Conservation (phyloP, 2,113 vertebrate species). For the Loxodonta africana region DNA sequence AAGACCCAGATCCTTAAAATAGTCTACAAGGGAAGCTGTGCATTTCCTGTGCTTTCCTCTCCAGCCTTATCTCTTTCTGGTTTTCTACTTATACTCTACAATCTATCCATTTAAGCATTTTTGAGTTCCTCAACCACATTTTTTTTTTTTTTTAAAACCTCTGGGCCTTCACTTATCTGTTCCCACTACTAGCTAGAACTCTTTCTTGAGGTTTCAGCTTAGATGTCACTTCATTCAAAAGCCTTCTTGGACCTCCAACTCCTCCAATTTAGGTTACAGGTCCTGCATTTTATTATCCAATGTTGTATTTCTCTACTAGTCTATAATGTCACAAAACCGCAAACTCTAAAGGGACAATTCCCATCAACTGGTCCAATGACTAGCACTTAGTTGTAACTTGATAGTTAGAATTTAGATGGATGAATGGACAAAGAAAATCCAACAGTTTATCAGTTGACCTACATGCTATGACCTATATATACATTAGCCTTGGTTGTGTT, state of each 20-base stretch:
- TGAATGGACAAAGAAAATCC: neutral
- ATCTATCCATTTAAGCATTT: neutral
- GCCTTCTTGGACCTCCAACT: neutral
- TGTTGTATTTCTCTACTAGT: conserved; percentile 1
- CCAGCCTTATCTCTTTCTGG: neutral
- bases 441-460: neutral
- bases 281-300: neutral
- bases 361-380: neutral
- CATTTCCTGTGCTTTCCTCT: neutral
- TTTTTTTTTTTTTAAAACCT: neutral
- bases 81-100: neutral
- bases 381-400: neutral
- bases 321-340: neutral
- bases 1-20: neutral
- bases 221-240: conserved; percentile 5
- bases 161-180: neutral
- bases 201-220: neutral
- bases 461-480: neutral
- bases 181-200: neutral
- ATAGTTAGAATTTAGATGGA: neutral
- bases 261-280: neutral
- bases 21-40: neutral
- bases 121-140: neutral
- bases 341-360: conserved; percentile 18
- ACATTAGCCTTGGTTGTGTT: neutral